Conservation (phyloP, 37 sponge, comb jelly and placozoan species). For the Dysidea cf. avara region DNA sequence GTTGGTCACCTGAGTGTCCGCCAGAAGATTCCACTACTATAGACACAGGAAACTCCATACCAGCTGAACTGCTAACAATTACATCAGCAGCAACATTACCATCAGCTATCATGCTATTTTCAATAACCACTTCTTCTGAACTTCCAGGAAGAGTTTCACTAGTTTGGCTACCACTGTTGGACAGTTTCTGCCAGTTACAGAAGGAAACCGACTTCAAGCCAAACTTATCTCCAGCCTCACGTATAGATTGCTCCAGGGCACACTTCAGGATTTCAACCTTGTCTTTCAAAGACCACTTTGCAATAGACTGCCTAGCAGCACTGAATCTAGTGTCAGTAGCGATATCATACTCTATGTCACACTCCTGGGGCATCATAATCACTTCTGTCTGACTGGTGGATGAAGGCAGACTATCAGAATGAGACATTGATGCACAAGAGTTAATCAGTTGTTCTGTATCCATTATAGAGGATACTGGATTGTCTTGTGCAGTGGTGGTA, state of each 20-base stretch:
- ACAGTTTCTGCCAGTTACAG: constrained; percentile 72
- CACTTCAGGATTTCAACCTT: constrained; percentile 70
- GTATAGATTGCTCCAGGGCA: constrained; percentile 70
- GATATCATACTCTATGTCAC: constrained; percentile 76
- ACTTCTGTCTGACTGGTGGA: constrained; percentile 9
- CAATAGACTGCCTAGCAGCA: constrained; percentile 15
- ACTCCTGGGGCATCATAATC: constrained; percentile 50
- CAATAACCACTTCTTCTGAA: background rate
- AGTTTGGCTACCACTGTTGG: background rate
- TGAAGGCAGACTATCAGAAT: background rate
- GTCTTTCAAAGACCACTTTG: constrained; percentile 57
- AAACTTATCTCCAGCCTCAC: constrained; percentile 69
- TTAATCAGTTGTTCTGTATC: constrained; percentile 7
- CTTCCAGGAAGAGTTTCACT: background rate
- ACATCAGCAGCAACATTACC: background rate
- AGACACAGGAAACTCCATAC: too few relatives aligned
- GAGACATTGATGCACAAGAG: too few relatives aligned
- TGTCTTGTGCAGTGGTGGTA: background rate
- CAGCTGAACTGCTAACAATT: too few relatives aligned
- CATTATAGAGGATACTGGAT: constrained; percentile 28
- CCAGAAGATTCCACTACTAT: too few relatives aligned
- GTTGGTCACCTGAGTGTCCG: too few relatives aligned
- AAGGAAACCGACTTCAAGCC: constrained; percentile 67
- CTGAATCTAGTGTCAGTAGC: constrained; percentile 13
- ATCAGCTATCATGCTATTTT: background rate